Percentiles rank a stretch among this genome's conserved stretches.
These are phyloP conservation scores for Drosophila maculinotata DNA, from an alignment of 2,888 invertebrate species.

Conservation along the genomic window DNA sequence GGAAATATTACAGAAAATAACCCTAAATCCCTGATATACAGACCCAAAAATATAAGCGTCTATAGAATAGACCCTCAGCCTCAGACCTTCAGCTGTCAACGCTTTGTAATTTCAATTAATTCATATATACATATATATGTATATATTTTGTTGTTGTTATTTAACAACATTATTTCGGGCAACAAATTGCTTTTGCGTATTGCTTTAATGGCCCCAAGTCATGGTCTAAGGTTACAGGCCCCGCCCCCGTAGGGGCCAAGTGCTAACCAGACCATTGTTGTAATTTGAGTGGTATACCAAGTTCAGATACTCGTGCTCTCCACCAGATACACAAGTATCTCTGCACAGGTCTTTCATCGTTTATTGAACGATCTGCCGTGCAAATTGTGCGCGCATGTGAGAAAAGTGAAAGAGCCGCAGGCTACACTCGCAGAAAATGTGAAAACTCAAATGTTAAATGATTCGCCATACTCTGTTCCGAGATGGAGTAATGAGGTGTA, in stretches of 20 bases:
- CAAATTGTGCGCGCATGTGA: conserved; percentile 59
- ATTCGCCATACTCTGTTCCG: neutral
- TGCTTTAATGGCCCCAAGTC: conserved; percentile 47
- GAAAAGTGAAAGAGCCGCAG: conserved; percentile 53
- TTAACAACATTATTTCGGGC: conserved; percentile 60
- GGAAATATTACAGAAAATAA: conserved; percentile 14
- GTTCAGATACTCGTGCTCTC: conserved; percentile 45
- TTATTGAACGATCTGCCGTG: conserved; percentile 53
- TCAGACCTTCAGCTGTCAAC: conserved; percentile 64
- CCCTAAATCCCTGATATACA: conserved; percentile 3
- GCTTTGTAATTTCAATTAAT: conserved; percentile 69
- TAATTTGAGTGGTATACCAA: conserved; percentile 62
- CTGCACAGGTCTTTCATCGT: conserved; percentile 34
- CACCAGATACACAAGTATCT: conserved; percentile 1
- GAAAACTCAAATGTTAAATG: neutral
- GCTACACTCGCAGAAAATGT: conserved; percentile 39
- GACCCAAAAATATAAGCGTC: conserved; percentile 1
- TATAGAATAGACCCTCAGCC: conserved; percentile 64
- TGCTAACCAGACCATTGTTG: conserved; percentile 41
- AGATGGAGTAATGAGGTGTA: too few species aligned
- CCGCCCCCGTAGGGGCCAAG: conserved; percentile 15
- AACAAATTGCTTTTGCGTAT: conserved; percentile 51
- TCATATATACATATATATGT: conserved; percentile 15
- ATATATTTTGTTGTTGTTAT: conserved; percentile 11
- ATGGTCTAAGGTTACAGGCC: conserved; percentile 52